Percentiles rank a stretch among this genome's conserved stretches.
Conservation (phyloP, 2,888 invertebrate species). For the Sialis lutaria region DNA sequence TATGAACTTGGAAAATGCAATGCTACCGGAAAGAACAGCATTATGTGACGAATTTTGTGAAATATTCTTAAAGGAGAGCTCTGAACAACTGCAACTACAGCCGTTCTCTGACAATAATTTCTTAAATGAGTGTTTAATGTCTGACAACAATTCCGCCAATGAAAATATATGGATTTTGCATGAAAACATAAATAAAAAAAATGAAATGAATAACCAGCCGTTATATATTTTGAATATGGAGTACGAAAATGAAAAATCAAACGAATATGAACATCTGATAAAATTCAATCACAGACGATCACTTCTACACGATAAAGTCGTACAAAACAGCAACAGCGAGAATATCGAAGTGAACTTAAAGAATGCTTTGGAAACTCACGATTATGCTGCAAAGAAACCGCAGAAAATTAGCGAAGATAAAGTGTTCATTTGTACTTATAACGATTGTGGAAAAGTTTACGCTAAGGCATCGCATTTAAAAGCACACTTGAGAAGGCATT, state of each 20-base stretch:
- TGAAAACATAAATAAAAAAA: not conserved
- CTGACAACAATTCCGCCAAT: slow-evolving; percentile 11
- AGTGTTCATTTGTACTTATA: slow-evolving; percentile 50
- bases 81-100: slow-evolving; percentile 5
- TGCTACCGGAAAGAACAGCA: slow-evolving; percentile 4
- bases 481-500: slow-evolving; percentile 71
- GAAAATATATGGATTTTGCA: not conserved
- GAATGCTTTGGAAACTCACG: slow-evolving; percentile 16
- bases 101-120: slow-evolving; percentile 8
- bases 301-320: slow-evolving; percentile 17
- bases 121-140: slow-evolving; percentile 18
- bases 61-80: slow-evolving; percentile 5
- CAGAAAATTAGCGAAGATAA: slow-evolving; percentile 21
- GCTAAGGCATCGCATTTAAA: slow-evolving; percentile 82
- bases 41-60: slow-evolving; percentile 5
- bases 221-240: too few relatives aligned
- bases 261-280: slow-evolving; percentile 2
- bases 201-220: not conserved
- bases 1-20: too few relatives aligned
- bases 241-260: not conserved
- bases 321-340: slow-evolving; percentile 7
- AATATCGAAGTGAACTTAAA: slow-evolving; percentile 9
- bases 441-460: slow-evolving; percentile 62
- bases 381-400: slow-evolving; percentile 18
- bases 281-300: slow-evolving; percentile 16